Conservation (phyloP, 1,140 invertebrate genomes). For the Babylonia areolata region DNA sequence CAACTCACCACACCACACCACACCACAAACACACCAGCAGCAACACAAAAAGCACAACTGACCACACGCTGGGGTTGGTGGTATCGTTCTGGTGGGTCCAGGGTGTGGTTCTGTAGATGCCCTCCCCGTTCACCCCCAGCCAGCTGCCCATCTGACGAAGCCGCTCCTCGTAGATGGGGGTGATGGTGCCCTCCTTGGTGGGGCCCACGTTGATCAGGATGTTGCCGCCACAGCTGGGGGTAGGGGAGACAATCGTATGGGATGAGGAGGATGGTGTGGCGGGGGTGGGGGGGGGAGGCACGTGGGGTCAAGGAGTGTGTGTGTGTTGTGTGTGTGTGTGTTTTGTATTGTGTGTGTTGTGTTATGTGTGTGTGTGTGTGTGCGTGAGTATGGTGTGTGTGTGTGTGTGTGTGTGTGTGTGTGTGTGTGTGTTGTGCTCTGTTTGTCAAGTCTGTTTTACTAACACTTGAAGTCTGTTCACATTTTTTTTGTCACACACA, state of each 20-base stretch:
- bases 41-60: conserved; percentile 22
- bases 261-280: no score
- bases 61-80: conserved; percentile 80
- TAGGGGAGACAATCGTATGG: conserved; percentile 15
- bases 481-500: no score
- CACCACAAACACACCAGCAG: no score
- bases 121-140: conserved; percentile 90
- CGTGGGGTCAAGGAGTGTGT: not conserved
- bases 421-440: conserved; percentile 22
- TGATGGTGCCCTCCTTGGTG: conserved; percentile 91
- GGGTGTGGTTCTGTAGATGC: conserved; percentile 89
- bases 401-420: not conserved
- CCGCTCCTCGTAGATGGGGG: conserved; percentile 92
- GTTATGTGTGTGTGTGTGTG: not conserved
- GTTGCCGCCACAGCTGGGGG: conserved; percentile 90
- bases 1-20: no score
- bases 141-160: conserved; percentile 83
- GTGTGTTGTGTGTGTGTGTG: conserved; percentile 9
- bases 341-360: not conserved
- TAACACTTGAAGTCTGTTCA: no score
- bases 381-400: not conserved
- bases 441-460: no score
- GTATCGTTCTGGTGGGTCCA: conserved; percentile 83
- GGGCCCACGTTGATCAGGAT: conserved; percentile 93
- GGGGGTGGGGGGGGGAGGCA: no score